Evolutionary conservation across 2,113 vertebrate genomes (phyloP).

Genomic region (Antechinus flavipes): DNA sequence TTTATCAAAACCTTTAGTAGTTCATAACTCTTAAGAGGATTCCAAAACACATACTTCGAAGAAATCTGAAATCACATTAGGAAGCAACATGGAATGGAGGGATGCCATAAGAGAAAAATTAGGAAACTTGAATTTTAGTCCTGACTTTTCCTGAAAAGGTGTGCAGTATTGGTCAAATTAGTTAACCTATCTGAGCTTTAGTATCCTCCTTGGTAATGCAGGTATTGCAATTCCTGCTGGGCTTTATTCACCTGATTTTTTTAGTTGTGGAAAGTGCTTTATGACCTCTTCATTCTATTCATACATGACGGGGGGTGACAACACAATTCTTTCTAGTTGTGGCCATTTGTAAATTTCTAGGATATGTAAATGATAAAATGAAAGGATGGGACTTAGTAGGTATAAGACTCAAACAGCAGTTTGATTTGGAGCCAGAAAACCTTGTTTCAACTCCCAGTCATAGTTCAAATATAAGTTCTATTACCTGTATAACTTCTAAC

Average conservation of each 20-base stretch:
- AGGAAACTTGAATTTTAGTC: neutral
- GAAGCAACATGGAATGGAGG: neutral
- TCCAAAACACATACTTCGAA: neutral
- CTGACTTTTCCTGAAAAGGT: neutral
- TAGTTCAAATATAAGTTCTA: neutral
- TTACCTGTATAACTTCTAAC: neutral
- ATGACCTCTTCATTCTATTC: neutral
- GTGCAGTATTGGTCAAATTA: neutral
- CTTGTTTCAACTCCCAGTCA: no score
- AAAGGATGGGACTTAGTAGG: neutral
- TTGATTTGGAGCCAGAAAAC: neutral
- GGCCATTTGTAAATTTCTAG: neutral
- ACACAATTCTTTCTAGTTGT: neutral
- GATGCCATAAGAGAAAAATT: neutral
- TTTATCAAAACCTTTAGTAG: no score
- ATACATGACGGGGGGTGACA: neutral
- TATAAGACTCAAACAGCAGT: neutral
- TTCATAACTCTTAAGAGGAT: neutral
- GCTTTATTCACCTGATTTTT: neutral
- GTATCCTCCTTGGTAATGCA: neutral
- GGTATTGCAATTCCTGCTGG: neutral
- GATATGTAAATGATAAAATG: no score
- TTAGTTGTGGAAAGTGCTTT: neutral
- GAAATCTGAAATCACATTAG: neutral
- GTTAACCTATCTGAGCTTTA: neutral